Evolutionary conservation across 2,797 vertebrate species (phyloP), one percentile per base, ranked within the genome.

Genomic region (Siniperca undulata): DNA sequence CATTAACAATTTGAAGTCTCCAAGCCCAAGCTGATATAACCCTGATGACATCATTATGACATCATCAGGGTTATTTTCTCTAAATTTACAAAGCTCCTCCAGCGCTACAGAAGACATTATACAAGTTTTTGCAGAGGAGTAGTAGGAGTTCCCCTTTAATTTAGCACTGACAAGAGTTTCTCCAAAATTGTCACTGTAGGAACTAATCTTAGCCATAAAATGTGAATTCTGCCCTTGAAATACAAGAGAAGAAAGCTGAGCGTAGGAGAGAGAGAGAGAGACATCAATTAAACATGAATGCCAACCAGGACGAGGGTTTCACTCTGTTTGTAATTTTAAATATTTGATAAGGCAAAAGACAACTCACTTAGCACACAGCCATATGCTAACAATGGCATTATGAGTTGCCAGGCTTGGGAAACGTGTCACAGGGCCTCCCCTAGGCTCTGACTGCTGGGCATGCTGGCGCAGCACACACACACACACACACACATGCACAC

Each of bases 251-350:
- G 52, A 71, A 70, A 82, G 78, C 52, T 3, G 53, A 72, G 86
- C 76, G 59, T 34, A 68, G 44, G 20, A 42, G 40, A 36, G 75
- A 61, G 80, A 48, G 55, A 30, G 30, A 30, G 3, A 55, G 22
- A 24, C 69, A 91, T 93, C 80, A 90, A 93, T 94, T 91, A 95
- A 95, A 94, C 92, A 95, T 95, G 87, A 93, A 93, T 87, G 87
- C 82, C 90, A 87, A 86, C 77, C 92, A 81, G 86, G 91, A 85
- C 88, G 77, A 90, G 89, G 87, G 91, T 93, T 95, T 94, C 91
- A 86, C 89, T 93, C 88, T 93, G 92, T 95, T 95, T 96, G 95
- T 96, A 94, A 94, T 88, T 84, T 80, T 96, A 92, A 95, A 96
- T 95, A 95, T 96, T 95, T 95, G 85, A 96, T 96, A 70, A 93